A percentile compares a stretch with the other conserved stretches of the same genome.
Conservation (phyloP, 2,113 vertebrate genomes). For the Trematomus loennbergii region DNA sequence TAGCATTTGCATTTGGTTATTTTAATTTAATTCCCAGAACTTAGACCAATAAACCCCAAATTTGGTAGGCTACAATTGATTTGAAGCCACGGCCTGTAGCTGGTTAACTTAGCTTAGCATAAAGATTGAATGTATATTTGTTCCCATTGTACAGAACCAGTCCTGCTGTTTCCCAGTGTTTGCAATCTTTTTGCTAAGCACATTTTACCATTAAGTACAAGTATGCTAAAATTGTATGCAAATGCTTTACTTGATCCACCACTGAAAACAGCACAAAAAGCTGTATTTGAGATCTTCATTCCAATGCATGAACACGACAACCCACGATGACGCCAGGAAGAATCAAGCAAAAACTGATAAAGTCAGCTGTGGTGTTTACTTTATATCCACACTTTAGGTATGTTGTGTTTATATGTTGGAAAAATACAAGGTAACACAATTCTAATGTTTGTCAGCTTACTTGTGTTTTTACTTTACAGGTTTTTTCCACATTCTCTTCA, state of each 20-base stretch:
- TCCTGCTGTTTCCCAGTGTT: background rate
- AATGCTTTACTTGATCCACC: background rate
- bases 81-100: background rate
- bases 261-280: constrained; percentile 3
- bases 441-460: constrained; percentile 10
- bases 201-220: background rate
- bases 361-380: constrained; percentile 10
- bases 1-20: no score
- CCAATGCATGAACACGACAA: constrained; percentile 7
- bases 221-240: background rate
- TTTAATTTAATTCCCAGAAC: no score
- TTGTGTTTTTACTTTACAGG: constrained; percentile 6
- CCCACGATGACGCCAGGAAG: background rate
- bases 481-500: constrained; percentile 4
- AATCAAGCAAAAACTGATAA: background rate
- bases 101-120: constrained; percentile 1
- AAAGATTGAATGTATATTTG: background rate
- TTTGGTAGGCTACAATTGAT: no score
- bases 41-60: no score
- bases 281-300: background rate
- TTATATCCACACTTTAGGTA: background rate
- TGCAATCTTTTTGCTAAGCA: background rate
- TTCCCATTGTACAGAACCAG: no score
- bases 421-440: constrained; percentile 13
- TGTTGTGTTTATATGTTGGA: background rate